Evolutionary conservation across 2,888 invertebrate genomes (phyloP), one percentile per base, ranked within the genome.

Genomic region (Therioaphis trifolii): DNA sequence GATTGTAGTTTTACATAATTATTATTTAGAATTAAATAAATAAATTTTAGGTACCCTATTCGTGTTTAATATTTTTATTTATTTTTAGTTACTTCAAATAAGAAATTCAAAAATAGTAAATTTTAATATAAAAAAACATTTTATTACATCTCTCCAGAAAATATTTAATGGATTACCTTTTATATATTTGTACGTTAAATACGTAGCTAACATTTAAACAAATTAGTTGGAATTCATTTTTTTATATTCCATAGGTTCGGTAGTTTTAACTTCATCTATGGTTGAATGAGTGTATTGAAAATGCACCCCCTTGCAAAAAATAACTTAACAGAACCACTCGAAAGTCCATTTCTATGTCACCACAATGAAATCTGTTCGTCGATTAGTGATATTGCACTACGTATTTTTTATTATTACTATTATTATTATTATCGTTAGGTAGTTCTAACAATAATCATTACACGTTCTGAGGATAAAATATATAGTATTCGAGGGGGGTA

Each of bases 271-370:
- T 82, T 61, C 71, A 29, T 46, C 72, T 49, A 61, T 24, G 49
- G 80, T 72, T 82, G 80, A 82, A 72, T 72, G 46, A 29, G 71
- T 63, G 58, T 69, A 72, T 82, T 82, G 80, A 82, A 58, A 72
- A 71, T 35, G 29, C 29, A 27, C 71, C 80, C 71, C 49, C 12
- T 72, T 58, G 27, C 35, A 35, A 82, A 72, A 72, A 74, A 63
- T 82, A 82, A 82, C 29, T 52, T 74, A 82, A 74, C 72, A 82
- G 68, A 55, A 63, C 72, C 80, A 82, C 80, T 82, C 46, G 61
- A 80, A 80, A 80, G 80, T 80, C 46, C 80, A 80, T 80, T 80
- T 80, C 58, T 46, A 80, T 80, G 71, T 80, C 80, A 80, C 71
- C 69, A 80, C 80, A 80, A 80, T 80, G 43, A 58, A 80, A 46